Conservation (phyloP, 37 sponge, comb jelly and placozoan species). For the Tethya wilhelma region DNA sequence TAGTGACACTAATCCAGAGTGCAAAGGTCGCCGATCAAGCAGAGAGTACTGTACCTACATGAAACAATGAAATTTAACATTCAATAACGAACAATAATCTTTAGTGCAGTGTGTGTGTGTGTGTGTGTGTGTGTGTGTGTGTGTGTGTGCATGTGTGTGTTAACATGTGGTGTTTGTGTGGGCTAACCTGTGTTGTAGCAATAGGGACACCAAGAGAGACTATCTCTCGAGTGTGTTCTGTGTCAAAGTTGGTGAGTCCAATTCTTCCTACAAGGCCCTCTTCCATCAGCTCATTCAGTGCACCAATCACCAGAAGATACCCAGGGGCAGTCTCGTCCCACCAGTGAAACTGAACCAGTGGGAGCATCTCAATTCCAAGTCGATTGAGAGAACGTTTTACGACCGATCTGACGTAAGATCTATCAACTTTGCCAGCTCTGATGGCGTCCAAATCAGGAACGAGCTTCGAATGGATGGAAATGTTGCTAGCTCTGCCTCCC, state of each 20-base stretch:
- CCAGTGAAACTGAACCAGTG: constrained; percentile 72
- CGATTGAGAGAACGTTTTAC: constrained; percentile 55
- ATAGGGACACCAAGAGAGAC: constrained; percentile 31
- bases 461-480: constrained; percentile 54
- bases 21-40: constrained; percentile 47
- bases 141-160: too few relatives aligned
- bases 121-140: too few relatives aligned
- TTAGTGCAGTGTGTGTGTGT: too few relatives aligned
- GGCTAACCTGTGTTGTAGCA: constrained; percentile 47
- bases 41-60: constrained; percentile 66
- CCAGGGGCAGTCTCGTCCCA: constrained; percentile 51
- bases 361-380: constrained; percentile 23
- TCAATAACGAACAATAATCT: not conserved
- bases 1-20: constrained; percentile 33
- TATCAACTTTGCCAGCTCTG: constrained; percentile 19
- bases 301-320: constrained; percentile 21
- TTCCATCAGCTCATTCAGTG: constrained; percentile 22
- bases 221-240: constrained; percentile 9
- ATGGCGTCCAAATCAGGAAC: constrained; percentile 69
- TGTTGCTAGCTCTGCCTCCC: constrained; percentile 17
- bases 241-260: constrained; percentile 66
- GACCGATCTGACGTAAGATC: constrained; percentile 26
- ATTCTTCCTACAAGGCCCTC: constrained; percentile 51
- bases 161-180: not conserved
- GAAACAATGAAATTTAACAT: not conserved